A percentile compares a stretch with the other conserved stretches of the same genome.
Conservation (phyloP, 2,113 vertebrate genomes). For the Proterorhinus semilunaris region DNA sequence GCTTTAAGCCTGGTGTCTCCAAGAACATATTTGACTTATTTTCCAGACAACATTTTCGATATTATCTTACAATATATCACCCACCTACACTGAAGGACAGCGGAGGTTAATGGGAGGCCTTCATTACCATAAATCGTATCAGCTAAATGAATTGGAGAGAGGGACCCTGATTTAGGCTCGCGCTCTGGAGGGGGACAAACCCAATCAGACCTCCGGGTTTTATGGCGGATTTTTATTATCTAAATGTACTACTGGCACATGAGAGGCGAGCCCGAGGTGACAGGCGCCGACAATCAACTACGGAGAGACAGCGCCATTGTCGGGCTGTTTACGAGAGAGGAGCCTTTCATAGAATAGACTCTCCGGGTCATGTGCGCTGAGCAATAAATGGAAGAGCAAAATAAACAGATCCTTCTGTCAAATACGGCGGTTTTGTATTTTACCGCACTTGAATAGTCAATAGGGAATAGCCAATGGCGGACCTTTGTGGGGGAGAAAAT, state of each 20-base stretch:
- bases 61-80: not conserved
- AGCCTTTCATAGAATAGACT: slow-evolving; percentile 39
- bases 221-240: slow-evolving; percentile 79
- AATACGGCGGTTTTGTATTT: too few species aligned
- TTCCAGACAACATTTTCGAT: not conserved
- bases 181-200: slow-evolving; percentile 60
- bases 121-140: slow-evolving; percentile 80
- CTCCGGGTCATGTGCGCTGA: slow-evolving; percentile 7
- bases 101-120: slow-evolving; percentile 74
- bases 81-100: slow-evolving; percentile 63
- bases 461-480: too few species aligned
- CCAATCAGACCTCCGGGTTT: slow-evolving; percentile 75
- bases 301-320: slow-evolving; percentile 50
- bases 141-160: slow-evolving; percentile 78
- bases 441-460: too few species aligned
- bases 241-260: slow-evolving; percentile 70
- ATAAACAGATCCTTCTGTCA: not conserved
- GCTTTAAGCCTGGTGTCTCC: too few species aligned
- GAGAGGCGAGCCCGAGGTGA: slow-evolving; percentile 66
- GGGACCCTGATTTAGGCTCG: slow-evolving; percentile 68
- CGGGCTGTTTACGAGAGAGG: slow-evolving; percentile 46
- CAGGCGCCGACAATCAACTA: slow-evolving; percentile 64
- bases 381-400: not conserved
- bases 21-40: not conserved
- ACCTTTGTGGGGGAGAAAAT: too few species aligned